These are phyloP conservation scores for Scortum barcoo DNA, from an alignment of 2,113 vertebrate genomes.

Conservation along the genomic window DNA sequence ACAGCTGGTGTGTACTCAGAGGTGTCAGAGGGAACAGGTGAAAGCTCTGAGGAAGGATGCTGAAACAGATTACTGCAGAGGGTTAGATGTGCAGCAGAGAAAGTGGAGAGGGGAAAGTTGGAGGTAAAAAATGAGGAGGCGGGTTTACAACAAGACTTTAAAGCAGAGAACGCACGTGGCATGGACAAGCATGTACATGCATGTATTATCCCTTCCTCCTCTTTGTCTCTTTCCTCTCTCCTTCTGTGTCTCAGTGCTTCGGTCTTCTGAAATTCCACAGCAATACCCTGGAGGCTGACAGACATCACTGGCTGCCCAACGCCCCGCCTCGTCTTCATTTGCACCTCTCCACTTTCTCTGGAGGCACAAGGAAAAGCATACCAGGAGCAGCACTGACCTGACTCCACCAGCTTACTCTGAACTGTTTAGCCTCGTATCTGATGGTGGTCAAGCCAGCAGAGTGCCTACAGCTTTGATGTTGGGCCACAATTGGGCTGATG, in stretches of 20 bases:
- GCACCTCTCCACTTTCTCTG: slow-evolving; percentile 71
- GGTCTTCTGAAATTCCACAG: slow-evolving; percentile 69
- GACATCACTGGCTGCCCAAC: slow-evolving; percentile 29
- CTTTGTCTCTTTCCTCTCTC: slow-evolving; percentile 41
- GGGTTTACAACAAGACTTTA: slow-evolving; percentile 39
- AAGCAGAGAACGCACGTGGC: slow-evolving; percentile 15
- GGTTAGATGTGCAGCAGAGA: neutral
- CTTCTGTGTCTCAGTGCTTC: slow-evolving; percentile 27
- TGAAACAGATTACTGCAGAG: neutral
- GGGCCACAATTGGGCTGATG: neutral
- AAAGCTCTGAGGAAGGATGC: slow-evolving; percentile 12
- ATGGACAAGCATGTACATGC: slow-evolving; percentile 51
- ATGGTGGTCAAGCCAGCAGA: neutral
- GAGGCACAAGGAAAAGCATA: slow-evolving; percentile 36
- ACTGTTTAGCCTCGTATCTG: slow-evolving; percentile 1
- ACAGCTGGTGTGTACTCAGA: slow-evolving; percentile 29
- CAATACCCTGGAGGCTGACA: slow-evolving; percentile 55
- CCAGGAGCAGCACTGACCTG: slow-evolving; percentile 25
- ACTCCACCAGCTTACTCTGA: neutral
- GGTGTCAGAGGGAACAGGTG: slow-evolving; percentile 8
- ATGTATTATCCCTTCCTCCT: slow-evolving; percentile 40
- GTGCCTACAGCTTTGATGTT: neutral
- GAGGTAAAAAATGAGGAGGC: slow-evolving; percentile 20
- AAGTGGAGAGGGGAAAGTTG: slow-evolving; percentile 20
- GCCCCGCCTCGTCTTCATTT: slow-evolving; percentile 40